Evolutionary conservation across 2,888 invertebrate genomes (phyloP), one percentile per base, ranked within the genome.

Genomic region (Trisateles emortualis): DNA sequence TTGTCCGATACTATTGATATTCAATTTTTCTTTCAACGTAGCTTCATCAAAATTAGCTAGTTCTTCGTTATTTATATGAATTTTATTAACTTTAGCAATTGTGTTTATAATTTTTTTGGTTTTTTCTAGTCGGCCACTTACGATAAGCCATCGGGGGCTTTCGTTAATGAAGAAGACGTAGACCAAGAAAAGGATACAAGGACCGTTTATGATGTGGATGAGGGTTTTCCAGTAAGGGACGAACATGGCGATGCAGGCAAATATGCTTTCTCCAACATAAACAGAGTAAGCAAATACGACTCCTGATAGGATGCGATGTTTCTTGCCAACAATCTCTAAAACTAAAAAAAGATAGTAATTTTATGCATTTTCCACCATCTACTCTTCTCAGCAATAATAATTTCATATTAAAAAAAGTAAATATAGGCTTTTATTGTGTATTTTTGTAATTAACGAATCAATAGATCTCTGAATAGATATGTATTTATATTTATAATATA

Each of bases 121-220:
- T 50, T 79, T 61, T n/a, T 82, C 76, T 0, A 75, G 67, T 71
- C 81, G 88, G 0, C 86, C 85, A 19, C 78, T 86, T 1, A 90
- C 60, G 0, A 91, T 79, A 47, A 82, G 84, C 91, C 92, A 92
- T 56, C 91, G 66, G 0, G 87, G 86, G 41, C 90, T 91, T 52
- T 92, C 91, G 33, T 74, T 72, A 5, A 88, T 33, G 0, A 88
- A 14, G 47, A 74, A 83, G 36, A 80, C 70, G 52, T 81, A 81
- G 9, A 65, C 56, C 5, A 90, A 45, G 52, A 84, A 86, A 26
- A 88, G 41, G 1, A 90, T 58, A 2, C 81, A 71, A 0, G 91
- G 91, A 1, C 78, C 78, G 59, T 87, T 86, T 30, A 87, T 84
- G n/a, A 88, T 81, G 26, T 78, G 64, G 14, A 87, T 64, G 1